These are phyloP conservation scores for Arion vulgaris DNA, from an alignment of 1,140 invertebrate species.

Conservation along the genomic window DNA sequence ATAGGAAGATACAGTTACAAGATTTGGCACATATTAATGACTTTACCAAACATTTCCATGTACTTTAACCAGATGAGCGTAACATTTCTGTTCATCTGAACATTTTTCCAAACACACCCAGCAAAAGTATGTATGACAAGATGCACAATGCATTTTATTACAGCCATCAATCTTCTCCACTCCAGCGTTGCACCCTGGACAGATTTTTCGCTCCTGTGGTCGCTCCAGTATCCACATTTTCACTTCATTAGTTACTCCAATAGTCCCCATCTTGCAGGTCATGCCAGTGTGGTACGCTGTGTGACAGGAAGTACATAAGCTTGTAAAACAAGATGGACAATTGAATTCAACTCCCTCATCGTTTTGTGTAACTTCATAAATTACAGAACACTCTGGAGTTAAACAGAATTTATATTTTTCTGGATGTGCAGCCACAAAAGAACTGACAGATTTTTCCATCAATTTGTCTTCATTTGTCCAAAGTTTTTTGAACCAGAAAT, in stretches of 20 bases:
- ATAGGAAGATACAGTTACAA: too few species aligned
- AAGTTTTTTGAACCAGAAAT: constrained; percentile 29
- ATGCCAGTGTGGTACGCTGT: constrained; percentile 56
- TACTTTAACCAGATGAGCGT: too few species aligned
- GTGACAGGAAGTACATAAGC: constrained; percentile 56
- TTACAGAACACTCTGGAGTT: constrained; percentile 58
- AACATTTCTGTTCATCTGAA: too few species aligned
- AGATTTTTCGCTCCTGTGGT: constrained; percentile 47
- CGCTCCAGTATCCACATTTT: constrained; percentile 45
- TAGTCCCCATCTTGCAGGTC: constrained; percentile 54
- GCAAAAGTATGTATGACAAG: constrained; percentile 55
- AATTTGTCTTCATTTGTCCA: constrained; percentile 36
- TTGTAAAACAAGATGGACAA: constrained; percentile 50
- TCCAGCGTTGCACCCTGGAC: constrained; percentile 54
- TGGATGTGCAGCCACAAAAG: constrained; percentile 47
- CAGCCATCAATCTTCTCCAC: constrained; percentile 62
- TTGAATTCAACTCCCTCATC: constrained; percentile 43
- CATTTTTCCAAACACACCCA: constrained; percentile 53
- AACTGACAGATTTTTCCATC: constrained; percentile 40
- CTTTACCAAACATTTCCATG: too few species aligned
- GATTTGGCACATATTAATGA: too few species aligned
- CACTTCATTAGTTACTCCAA: constrained; percentile 34
- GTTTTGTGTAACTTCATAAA: constrained; percentile 49
- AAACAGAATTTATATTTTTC: constrained; percentile 52
- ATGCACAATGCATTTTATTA: constrained; percentile 53